Evolutionary conservation across 2,113 vertebrate species (phyloP).

Genomic region (Podarcis muralis): DNA sequence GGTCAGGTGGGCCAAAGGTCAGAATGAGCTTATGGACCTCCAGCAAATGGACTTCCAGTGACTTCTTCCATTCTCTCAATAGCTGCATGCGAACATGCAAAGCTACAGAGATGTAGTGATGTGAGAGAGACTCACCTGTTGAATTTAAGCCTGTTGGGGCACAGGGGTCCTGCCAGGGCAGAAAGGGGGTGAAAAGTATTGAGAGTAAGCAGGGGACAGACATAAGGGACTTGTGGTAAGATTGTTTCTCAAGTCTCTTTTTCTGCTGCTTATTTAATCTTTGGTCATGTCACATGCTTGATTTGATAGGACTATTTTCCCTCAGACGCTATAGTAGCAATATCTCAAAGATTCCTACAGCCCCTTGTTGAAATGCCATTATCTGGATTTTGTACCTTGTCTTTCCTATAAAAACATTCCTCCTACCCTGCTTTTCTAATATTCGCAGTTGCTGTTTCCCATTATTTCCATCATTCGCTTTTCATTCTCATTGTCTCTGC

Average conservation of each 20-base stretch:
- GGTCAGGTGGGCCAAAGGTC: too few species aligned
- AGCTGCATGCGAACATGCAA: neutral
- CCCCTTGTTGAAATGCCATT: conserved; percentile 9
- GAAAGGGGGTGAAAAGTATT: neutral
- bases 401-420: neutral
- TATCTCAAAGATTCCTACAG: neutral
- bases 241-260: neutral
- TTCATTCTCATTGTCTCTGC: conserved; percentile 3
- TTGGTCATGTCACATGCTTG: neutral
- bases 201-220: neutral
- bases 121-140: neutral
- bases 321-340: neutral
- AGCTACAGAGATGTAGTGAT: neutral
- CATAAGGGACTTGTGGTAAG: neutral
- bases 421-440: neutral
- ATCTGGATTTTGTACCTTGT: neutral
- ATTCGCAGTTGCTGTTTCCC: conserved; percentile 16
- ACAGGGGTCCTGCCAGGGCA: neutral
- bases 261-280: neutral
- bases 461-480: conserved; percentile 21
- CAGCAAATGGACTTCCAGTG: neutral
- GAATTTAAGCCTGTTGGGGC: neutral
- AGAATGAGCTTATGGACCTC: too few species aligned
- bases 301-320: conserved; percentile 8
- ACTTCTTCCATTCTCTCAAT: too few species aligned